Evolutionary conservation across 2,797 vertebrate genomes (phyloP), one percentile per base, ranked within the genome.

Genomic region (Oreonectes daqikongensis): DNA sequence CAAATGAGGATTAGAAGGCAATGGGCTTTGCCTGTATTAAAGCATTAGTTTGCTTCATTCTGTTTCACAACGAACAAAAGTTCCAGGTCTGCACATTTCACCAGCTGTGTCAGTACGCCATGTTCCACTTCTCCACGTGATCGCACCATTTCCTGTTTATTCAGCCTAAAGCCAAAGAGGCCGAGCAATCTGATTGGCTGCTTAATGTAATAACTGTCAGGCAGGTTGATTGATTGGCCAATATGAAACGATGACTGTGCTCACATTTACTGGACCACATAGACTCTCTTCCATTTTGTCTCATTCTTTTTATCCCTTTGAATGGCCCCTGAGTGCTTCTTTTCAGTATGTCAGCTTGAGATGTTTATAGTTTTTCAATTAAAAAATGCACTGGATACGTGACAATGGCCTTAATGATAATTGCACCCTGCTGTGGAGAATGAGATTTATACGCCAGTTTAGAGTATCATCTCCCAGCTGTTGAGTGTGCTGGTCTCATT

Each of bases 211-310:
- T 85, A 85, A 77, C 61, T 68, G 78, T 57, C 72, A 69, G 79
- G 44, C 74, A 72, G 53, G 72, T 77, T 82, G 83, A 86, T 79
- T 78, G 80, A 85, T 83, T 73, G 80, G 72, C 69, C 70, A 79
- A 84, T 81, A 77, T 70, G 59, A 80, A 73, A 81, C 26, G 38
- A 79, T 72, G 52, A 74, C 68, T 82, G 60, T 72, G 66, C 72
- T 81, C 71, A 63, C 77, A 53, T 78, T 78, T 44, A 48, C 44
- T 11, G 28, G 26, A 68, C 72, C 44, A 84, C 76, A 79, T 84
- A 84, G 84, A 86, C 83, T 79, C 83, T 87, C 86, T 75, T 80
- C 86, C 83, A 81, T 85, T 75, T 55, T 82, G 79, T 67, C 83
- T 75, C 81, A 81, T 78, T 85, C 86, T 86, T 84, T 78, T 66